Base-by-base conservation (phyloP, 2,888 invertebrate species). In the Yponomeuta plumbellus region DNA sequence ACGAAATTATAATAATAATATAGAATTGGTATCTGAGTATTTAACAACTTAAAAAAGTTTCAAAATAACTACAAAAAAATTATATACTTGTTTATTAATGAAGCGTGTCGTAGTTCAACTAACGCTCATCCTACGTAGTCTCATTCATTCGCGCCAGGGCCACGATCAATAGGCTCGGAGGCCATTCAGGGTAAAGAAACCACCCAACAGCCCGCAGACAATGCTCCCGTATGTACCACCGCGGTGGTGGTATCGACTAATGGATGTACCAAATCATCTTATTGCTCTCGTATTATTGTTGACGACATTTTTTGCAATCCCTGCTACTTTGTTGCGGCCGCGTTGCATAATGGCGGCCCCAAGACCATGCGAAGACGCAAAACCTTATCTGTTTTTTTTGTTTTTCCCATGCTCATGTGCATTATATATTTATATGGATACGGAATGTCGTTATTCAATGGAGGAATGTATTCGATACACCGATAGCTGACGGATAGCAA, bases 281-380 rank as follows among this genome's bases (percentile, higher is more conserved):
- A 88, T 87, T 86, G 84, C 85, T 79, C 81, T 86, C 83, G 83
- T 86, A 86, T 85, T 78, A 82, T 85, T 88, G 85, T 85, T 76
- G 77, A 72, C 70, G 67, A 67, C n/a, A 74, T 80, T 86, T 84
- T 86, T 84, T 86, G 74, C 75, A 70, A 67, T 66, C 67, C 66
- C 73, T 74, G 70, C 73, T 69, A 78, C 78, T 76, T 79, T 78
- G 71, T 76, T 70, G 74, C 79, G 77, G 75, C 78, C 80, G 74
- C 78, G 76, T 82, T 83, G 80, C 78, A 79, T 77, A 81, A 81
- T 77, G 23, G 62, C 40, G 70, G 75, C 69, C 72, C 17, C 13
- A 52, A 17, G 1, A 17, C 44, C 17, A 52, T 17, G 44, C 17
- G 44, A 69, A 67, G 67, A 72, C 70, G 70, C 72, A 69, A 70